Percentiles rank a stretch among this genome's conserved stretches.
Evolutionary conservation across 2,113 vertebrate species (phyloP).

Genomic region (Ceratotherium simum): DNA sequence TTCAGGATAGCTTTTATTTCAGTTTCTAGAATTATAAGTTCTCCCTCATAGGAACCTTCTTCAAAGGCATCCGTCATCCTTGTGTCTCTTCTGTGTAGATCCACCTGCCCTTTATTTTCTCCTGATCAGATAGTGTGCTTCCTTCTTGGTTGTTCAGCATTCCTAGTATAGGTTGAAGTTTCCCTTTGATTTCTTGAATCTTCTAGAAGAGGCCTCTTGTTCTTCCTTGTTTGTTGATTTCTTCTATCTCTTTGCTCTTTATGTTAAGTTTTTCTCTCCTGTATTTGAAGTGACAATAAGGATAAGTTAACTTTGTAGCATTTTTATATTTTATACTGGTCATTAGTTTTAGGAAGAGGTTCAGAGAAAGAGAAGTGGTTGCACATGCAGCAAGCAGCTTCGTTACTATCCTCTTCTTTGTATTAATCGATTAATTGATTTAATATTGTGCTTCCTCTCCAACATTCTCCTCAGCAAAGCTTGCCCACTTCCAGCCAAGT

Average conservation of each 20-base stretch:
- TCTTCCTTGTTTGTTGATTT: no score
- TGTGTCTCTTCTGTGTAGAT: no score
- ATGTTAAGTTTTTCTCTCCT: neutral
- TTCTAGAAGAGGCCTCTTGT: no score
- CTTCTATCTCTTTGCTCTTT: neutral
- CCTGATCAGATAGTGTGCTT: no score
- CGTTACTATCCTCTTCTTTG: neutral
- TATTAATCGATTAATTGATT: neutral
- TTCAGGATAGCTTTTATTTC: no score
- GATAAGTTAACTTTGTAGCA: neutral
- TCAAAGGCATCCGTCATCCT: no score
- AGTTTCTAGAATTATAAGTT: no score
- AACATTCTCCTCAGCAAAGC: neutral
- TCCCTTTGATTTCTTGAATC: no score
- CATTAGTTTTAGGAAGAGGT: neutral
- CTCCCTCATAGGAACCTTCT: no score
- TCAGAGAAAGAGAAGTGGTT: neutral
- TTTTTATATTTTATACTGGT: constrained; percentile 34
- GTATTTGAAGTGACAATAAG: neutral
- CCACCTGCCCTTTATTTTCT: no score
- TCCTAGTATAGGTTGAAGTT: no score
- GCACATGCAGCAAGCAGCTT: neutral
- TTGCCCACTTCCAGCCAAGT: neutral
- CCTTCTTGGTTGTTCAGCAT: no score
- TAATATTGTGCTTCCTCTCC: neutral